Conservation (phyloP, 2,797 vertebrate species). For the Coluber constrictor region DNA sequence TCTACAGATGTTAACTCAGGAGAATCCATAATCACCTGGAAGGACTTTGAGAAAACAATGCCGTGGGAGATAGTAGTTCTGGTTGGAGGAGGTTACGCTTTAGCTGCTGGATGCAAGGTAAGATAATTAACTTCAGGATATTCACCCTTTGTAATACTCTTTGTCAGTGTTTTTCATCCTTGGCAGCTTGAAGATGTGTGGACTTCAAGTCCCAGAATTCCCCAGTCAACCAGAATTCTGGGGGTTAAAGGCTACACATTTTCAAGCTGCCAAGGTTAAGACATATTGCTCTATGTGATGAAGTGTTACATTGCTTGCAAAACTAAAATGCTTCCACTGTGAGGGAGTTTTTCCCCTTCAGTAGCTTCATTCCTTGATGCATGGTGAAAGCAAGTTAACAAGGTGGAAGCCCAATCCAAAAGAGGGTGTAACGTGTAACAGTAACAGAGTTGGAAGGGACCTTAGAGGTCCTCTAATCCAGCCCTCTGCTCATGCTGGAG, state of each 20-base stretch:
- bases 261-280: background rate
- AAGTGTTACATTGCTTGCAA: background rate
- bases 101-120: conserved; percentile 98
- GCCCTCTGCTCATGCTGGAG: too few species aligned
- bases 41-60: conserved; percentile 97
- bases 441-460: too few species aligned
- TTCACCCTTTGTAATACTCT: too few species aligned
- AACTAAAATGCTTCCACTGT: background rate
- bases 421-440: too few species aligned
- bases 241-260: background rate
- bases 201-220: background rate
- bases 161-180: background rate
- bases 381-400: background rate
- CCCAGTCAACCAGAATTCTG: background rate
- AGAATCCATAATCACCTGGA: conserved; percentile 95
- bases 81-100: conserved; percentile 94
- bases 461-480: too few species aligned
- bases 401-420: background rate
- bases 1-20: conserved; percentile 60
- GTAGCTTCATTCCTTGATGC: background rate
- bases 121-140: background rate
- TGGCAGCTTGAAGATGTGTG: background rate
- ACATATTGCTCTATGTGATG: background rate
- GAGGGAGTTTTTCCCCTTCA: background rate
- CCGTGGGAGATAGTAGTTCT: conserved; percentile 98